Percentiles rank a stretch among this genome's conserved stretches.
Evolutionary conservation across 1,140 invertebrate genomes (phyloP).

Genomic region (Stegodyphus dumicola): DNA sequence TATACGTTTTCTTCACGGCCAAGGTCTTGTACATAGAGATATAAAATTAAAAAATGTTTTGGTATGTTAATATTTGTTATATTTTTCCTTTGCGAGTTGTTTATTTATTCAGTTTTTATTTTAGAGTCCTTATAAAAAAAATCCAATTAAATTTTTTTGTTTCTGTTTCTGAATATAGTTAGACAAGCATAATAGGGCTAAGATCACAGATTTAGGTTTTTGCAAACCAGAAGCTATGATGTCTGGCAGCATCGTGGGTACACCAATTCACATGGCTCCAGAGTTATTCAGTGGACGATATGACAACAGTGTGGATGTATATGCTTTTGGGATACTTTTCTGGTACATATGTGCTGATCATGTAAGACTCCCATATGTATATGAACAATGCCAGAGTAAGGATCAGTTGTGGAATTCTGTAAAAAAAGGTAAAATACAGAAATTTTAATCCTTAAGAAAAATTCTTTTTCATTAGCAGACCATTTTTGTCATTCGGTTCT

Average conservation of each 20-base stretch:
- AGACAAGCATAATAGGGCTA: conserved; percentile 80
- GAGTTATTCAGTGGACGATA: conserved; percentile 86
- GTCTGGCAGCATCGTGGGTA: conserved; percentile 86
- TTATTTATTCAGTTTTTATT: not conserved
- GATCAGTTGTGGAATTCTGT: conserved; percentile 89
- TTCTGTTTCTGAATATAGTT: conserved; percentile 69
- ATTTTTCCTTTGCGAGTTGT: not conserved
- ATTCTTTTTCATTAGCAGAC: no score
- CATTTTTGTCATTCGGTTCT: no score
- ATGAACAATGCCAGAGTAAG: conserved; percentile 88
- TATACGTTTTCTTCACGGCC: conserved; percentile 86
- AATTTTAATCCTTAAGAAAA: no score
- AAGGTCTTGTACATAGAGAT: conserved; percentile 87
- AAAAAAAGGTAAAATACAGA: conserved; percentile 76
- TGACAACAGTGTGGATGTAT: conserved; percentile 88
- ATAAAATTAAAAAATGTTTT: conserved; percentile 92
- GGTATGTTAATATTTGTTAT: conserved; percentile 67
- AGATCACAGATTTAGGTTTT: conserved; percentile 90
- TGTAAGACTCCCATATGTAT: conserved; percentile 81
- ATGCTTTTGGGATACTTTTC: conserved; percentile 91
- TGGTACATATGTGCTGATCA: conserved; percentile 91
- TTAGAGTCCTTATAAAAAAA: not conserved
- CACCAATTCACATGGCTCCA: conserved; percentile 93
- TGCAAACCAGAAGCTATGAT: conserved; percentile 93
- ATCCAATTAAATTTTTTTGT: not conserved